Evolutionary conservation across 2,113 vertebrate genomes (phyloP).

Genomic region (Ivindomyrus marchei): DNA sequence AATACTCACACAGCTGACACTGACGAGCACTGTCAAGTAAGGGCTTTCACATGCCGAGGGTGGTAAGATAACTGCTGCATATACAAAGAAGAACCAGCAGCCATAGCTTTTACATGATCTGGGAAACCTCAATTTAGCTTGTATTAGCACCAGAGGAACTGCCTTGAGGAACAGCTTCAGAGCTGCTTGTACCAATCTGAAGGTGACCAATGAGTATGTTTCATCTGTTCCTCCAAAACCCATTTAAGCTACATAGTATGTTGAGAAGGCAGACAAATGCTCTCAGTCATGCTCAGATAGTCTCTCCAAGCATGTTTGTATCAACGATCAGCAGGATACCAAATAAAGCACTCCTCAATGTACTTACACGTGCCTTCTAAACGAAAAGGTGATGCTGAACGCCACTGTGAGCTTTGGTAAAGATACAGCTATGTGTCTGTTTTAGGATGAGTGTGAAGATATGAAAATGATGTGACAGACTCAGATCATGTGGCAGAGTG

Average conservation of each 20-base stretch:
- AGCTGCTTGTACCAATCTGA: neutral
- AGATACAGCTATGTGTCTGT: neutral
- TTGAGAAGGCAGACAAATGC: neutral
- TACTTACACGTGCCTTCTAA: neutral
- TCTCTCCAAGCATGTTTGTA: neutral
- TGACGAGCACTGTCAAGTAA: neutral
- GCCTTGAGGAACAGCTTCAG: neutral
- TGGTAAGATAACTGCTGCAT: neutral
- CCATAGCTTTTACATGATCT: neutral
- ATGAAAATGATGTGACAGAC: neutral
- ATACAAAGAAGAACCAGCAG: neutral
- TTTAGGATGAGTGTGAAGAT: neutral
- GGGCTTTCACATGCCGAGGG: neutral
- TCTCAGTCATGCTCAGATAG: neutral
- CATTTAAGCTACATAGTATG: neutral
- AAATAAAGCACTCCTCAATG: neutral
- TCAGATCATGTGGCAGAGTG: neutral
- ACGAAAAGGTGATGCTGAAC: neutral
- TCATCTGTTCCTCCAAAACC: neutral
- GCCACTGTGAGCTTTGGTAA: neutral
- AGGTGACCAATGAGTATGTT: neutral
- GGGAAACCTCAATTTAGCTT: neutral
- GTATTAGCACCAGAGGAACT: neutral
- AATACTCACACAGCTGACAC: neutral
- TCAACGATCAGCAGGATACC: neutral